Base-by-base conservation (phyloP, 1,140 invertebrate species). In the Popillia japonica region DNA sequence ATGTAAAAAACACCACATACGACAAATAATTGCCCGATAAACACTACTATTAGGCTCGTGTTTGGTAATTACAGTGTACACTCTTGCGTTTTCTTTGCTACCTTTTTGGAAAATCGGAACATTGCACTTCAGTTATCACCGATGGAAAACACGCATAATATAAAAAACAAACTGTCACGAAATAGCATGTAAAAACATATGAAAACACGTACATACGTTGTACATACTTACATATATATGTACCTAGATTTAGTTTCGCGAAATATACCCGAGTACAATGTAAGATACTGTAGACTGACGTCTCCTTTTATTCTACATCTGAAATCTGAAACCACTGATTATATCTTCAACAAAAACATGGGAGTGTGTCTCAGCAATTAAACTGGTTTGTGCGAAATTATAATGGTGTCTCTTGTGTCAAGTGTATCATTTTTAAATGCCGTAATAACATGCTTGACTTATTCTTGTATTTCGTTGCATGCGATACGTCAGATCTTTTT, bases 21-120 rank as follows among this genome's bases (percentile, higher is more conserved):
- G 61, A 68, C 61, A 68, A 68, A 68, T 68, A 68, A 68, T 68
- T 68, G 22, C 61, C 17, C 61, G 61, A 68, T 68, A 68, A 68
- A 68, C 61, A 20, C 22, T 68, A 20, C 61, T 68, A 68, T 68
- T 68, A 68, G 61, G 27, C 17, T 17, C 61, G 61, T 68, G 61
- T 68, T 68, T 7, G 17, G 61, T 68, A 68, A 68, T 68, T 68
- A 68, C 61, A 22, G 61, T 48, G 44, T 68, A 68, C 23, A 20
- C 27, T 55, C 6, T 55, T 55, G 6, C 17, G 20, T 68, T 68
- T 68, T 68, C 27, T 68, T 68, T 22, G 22, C 27, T 68, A 27
- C 27, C 17, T 68, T 22, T 27, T 68, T 0, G 27, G 61, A 22
- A 34, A 34, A 68, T 68, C 27, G 61, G 20, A 20, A 23, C 27